phyloP scores from a whole-genome alignment of 2,113 vertebrate species.

The Chroicocephalus ridibundus region DNA sequence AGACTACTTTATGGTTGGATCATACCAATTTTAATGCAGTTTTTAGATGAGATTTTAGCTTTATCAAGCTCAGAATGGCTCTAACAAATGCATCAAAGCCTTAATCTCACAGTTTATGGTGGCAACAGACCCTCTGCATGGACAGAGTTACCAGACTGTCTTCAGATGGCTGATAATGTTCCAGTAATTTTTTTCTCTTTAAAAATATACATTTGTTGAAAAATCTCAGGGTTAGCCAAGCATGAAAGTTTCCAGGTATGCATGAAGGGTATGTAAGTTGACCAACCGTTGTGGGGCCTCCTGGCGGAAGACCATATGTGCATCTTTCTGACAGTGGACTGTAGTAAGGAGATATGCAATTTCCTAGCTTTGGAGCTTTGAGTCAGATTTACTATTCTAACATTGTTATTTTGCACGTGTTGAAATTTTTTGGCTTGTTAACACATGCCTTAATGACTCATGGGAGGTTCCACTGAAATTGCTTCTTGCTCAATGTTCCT shows the following conservation, averaged over 20 bases:
- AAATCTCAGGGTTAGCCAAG: background rate
- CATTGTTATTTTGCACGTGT: background rate
- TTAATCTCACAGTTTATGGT: background rate
- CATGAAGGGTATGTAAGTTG: background rate
- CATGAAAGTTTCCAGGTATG: constrained; percentile 15
- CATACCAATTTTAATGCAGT: background rate
- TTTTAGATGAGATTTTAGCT: background rate
- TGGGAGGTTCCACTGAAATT: background rate
- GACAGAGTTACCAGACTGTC: background rate
- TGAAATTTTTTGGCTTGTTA: background rate
- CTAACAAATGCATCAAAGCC: background rate
- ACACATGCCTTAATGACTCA: background rate
- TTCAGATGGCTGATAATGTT: background rate
- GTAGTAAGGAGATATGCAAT: background rate
- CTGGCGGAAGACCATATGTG: background rate
- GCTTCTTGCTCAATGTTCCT: background rate
- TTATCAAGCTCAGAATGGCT: background rate
- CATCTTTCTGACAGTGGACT: background rate
- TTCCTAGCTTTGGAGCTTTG: background rate
- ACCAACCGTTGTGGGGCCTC: background rate
- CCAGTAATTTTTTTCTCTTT: background rate
- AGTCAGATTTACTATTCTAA: background rate
- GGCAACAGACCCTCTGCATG: background rate
- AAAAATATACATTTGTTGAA: background rate
- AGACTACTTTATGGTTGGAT: background rate